Evolutionary conservation across 2,797 vertebrate species (phyloP).

Genomic region (Diceros bicornis): DNA sequence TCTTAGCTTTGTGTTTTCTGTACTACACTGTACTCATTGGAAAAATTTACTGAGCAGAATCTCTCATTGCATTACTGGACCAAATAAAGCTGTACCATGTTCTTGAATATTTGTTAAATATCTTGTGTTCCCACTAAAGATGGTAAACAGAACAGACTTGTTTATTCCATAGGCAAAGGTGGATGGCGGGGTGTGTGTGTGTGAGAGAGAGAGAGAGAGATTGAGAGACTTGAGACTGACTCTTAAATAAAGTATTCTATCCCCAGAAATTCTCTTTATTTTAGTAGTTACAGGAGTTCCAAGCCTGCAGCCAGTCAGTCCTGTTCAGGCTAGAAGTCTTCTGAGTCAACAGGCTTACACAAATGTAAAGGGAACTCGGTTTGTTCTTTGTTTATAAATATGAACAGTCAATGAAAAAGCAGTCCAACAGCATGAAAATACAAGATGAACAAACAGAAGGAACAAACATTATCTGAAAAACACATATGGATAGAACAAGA

Average conservation of each 20-base stretch:
- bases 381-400: not conserved
- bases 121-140: not conserved
- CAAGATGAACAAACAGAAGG: not conserved
- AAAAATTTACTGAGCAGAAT: constrained; percentile 22
- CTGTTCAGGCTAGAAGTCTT: not conserved
- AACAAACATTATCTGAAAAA: not conserved
- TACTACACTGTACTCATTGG: not conserved
- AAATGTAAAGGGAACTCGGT: not conserved
- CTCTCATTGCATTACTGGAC: not conserved
- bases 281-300: not conserved
- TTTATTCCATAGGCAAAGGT: not conserved
- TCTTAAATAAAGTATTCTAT: not conserved
- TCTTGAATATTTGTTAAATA: constrained; percentile 16
- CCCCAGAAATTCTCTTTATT: not conserved
- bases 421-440: not conserved
- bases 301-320: not conserved
- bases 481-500: not conserved
- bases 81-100: not conserved
- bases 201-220: not conserved
- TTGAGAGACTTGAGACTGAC: not conserved
- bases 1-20: not conserved
- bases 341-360: not conserved
- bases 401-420: not conserved
- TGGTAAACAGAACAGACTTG: not conserved
- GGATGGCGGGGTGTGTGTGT: not conserved